These are phyloP conservation scores for Eueides isabella DNA, from an alignment of 1,140 invertebrate genomes.

Conservation along the genomic window DNA sequence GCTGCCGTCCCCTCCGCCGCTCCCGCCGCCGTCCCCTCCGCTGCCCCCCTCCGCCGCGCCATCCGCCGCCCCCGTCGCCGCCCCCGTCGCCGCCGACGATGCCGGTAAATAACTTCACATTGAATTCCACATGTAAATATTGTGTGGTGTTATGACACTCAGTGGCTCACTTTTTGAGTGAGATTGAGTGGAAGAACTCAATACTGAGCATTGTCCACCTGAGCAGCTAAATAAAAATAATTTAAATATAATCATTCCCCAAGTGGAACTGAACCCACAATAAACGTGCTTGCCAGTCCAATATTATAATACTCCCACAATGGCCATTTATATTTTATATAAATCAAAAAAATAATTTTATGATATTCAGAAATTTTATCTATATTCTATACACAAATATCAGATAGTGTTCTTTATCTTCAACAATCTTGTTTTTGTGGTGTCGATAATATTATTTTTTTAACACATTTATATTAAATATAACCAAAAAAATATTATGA, in stretches of 20 bases:
- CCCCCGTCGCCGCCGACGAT: not conserved
- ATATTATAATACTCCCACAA: not conserved
- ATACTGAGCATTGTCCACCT: not conserved
- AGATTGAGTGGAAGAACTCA: too few relatives aligned
- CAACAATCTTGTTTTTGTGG: not conserved
- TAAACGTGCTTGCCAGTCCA: too few relatives aligned
- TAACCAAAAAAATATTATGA: not conserved
- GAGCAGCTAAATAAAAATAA: not conserved
- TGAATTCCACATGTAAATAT: too few relatives aligned
- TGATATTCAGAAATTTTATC: not conserved
- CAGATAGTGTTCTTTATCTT: constrained; percentile 28
- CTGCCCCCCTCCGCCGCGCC: constrained; percentile 27
- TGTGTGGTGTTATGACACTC: too few relatives aligned
- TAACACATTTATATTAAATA: not conserved
- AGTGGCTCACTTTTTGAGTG: too few relatives aligned
- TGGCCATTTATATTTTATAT: not conserved
- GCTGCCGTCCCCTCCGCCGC: constrained; percentile 52
- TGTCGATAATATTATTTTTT: not conserved
- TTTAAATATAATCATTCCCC: too few relatives aligned
- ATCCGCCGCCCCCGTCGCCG: constrained; percentile 52
- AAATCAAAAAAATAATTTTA: not conserved
- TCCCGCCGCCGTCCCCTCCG: constrained; percentile 50
- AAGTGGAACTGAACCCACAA: too few relatives aligned
- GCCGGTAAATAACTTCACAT: not conserved
- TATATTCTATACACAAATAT: not conserved